Base-by-base conservation (phyloP, 2,888 invertebrate species). In the Phorcus lineatus region DNA sequence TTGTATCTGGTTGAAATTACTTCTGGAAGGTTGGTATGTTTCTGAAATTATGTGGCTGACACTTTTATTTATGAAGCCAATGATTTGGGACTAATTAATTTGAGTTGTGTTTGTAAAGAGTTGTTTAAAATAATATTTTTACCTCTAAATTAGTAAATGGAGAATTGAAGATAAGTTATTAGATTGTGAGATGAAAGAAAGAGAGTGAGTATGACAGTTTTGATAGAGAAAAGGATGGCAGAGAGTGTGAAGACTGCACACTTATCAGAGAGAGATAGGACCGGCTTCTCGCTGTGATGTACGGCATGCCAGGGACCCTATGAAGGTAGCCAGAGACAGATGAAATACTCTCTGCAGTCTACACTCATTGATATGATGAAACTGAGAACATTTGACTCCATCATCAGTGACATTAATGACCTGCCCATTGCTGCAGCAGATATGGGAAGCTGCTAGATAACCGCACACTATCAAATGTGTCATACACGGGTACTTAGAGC, bases 121-220 rank as follows among this genome's bases (percentile, higher is more conserved):
- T 52, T 70, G n/a, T 31, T 19, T 17, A 52, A 7, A 19, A n/a
- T 47, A 1, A 9, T 28, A 13, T 7, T 16, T 70, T 19, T 70
- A n/a, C 6, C 17, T 67, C 24, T 24, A 24, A 24, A 6, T 70
- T 24, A 2, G 11, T 28, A 70, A 28, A 31, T 40, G 17, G 40
- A 74, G 40, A 74, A 74, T 24, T 66, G 31, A 17, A 17, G 31
- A n/a, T 16, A 66, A 31, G 16, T 66, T 66, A 16, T 66, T 36
- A 47, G 47, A 47, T 36, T 11, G 47, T 47, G 13, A 47, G 47
- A 47, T 24, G 57, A 19, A 22, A 36, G 74, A 47, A 36, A 74
- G 31, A 74, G 74, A 77, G 55, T 57, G 28, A 77, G 77, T 31
- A 57, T 55, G 77, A 77, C 24, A 77, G 77, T 55, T 55, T 57